Percentiles rank a stretch among this genome's conserved stretches.
Evolutionary conservation across 2,888 invertebrate species (phyloP).

Genomic region (Sphaerophoria taeniata): DNA sequence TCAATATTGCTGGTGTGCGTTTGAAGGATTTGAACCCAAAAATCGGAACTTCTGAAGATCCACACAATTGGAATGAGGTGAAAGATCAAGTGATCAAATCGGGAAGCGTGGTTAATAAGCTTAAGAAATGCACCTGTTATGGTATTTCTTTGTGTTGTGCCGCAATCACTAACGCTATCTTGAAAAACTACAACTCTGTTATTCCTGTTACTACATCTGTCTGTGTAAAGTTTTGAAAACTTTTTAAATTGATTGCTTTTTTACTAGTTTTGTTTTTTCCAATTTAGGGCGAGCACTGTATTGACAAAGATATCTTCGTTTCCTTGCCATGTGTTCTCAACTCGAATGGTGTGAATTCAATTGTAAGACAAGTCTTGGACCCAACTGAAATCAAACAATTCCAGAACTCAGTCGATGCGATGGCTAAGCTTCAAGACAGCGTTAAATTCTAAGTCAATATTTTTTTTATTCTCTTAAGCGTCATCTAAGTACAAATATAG

Average conservation of each 20-base stretch:
- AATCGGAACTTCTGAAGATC: slow-evolving; percentile 88
- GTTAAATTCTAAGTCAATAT: slow-evolving; percentile 79
- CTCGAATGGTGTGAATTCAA: slow-evolving; percentile 87
- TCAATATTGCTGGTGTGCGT: slow-evolving; percentile 94
- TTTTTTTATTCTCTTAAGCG: slow-evolving; percentile 23
- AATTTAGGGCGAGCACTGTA: slow-evolving; percentile 90
- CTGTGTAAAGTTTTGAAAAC: slow-evolving; percentile 84
- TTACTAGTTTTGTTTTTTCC: not conserved
- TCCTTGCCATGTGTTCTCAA: slow-evolving; percentile 93
- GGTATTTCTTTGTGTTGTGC: slow-evolving; percentile 93
- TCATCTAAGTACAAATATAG: slow-evolving; percentile 21
- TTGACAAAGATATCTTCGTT: slow-evolving; percentile 92
- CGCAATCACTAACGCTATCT: slow-evolving; percentile 87
- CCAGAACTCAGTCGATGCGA: slow-evolving; percentile 87
- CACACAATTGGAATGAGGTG: slow-evolving; percentile 90
- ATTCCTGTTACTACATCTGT: slow-evolving; percentile 91
- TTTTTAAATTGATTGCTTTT: not conserved
- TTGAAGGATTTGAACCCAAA: slow-evolving; percentile 90
- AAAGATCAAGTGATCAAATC: slow-evolving; percentile 93
- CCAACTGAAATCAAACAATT: slow-evolving; percentile 86
- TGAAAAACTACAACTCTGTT: slow-evolving; percentile 89
- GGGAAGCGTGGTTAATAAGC: slow-evolving; percentile 93
- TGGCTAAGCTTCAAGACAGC: slow-evolving; percentile 86
- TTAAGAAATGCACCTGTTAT: slow-evolving; percentile 96
- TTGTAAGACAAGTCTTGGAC: slow-evolving; percentile 89